These are phyloP conservation scores for Prosapia bicincta DNA, from an alignment of 2,888 invertebrate genomes.

Conservation along the genomic window DNA sequence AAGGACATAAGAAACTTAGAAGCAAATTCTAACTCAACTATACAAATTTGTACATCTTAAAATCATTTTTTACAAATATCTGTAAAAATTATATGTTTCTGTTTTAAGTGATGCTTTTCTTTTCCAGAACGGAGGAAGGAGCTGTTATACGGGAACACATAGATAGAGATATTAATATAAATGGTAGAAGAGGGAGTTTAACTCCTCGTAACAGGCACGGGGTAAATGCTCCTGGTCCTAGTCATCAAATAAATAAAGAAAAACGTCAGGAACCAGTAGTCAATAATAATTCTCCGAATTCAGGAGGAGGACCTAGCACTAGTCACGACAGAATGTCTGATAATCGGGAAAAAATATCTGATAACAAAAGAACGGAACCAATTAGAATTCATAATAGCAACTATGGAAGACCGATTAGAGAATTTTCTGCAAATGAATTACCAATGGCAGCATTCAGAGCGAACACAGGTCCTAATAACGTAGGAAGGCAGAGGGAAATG, in stretches of 20 bases:
- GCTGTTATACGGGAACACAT: slow-evolving; percentile 38
- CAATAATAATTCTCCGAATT: background rate
- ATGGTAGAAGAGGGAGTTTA: slow-evolving; percentile 50
- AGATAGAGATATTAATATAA: slow-evolving; percentile 69
- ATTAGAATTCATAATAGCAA: background rate
- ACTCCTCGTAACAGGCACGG: slow-evolving; percentile 17
- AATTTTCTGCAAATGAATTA: slow-evolving; percentile 6
- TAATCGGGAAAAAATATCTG: background rate
- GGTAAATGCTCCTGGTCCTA: background rate
- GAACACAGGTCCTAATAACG: slow-evolving; percentile 39
- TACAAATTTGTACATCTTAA: too few species aligned
- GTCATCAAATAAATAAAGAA: background rate
- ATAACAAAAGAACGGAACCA: background rate
- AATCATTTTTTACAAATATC: too few species aligned
- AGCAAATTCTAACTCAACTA: too few species aligned
- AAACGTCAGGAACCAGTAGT: background rate
- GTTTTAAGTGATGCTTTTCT: too few species aligned
- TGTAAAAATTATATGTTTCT: too few species aligned
- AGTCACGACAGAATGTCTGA: background rate
- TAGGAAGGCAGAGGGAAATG: slow-evolving; percentile 53
- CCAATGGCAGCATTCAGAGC: slow-evolving; percentile 57
- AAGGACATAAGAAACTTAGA: too few species aligned
- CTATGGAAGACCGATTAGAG: background rate
- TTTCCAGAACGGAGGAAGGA: slow-evolving; percentile 17
- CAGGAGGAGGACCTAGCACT: background rate